Base-by-base conservation (phyloP, 2,888 invertebrate species). In the Molorchus minor region DNA sequence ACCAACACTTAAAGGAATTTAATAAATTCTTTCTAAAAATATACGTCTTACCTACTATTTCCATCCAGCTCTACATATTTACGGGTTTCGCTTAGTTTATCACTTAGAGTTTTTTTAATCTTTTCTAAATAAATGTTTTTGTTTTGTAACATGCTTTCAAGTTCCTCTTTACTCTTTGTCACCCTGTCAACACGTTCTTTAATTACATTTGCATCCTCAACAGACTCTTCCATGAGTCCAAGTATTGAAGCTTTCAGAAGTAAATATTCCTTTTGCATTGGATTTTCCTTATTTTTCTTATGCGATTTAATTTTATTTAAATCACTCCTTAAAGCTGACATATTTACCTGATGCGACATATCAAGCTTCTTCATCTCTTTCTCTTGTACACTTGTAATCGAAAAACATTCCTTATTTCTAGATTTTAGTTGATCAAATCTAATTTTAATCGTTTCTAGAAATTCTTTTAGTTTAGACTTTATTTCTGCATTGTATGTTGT, bases 401-500 rank as follows among this genome's bases (percentile, higher is more conserved):
- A 7, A 5, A 15, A 8, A n/a, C 16, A n/a, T 3, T 49, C 38
- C 2, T 35, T 15, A 10, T 33, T 38, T 12, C 25, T 13, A 10
- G 4, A 15, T n/a, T 29, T 21, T 10, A 38, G 10, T 3, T 49
- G 49, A 7, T 49, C 20, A 25, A 20, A 19, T 1, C 20, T n/a
- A 5, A 25, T 38, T 3, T 16, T n/a, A 13, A 49, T 38, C 5
- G 49, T 49, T 15, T 40, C 36, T 10, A 38, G 16, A 16, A 38
- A 49, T 16, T 12, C 35, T 20, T 38, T 17, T n/a, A 49, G 16
- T 25, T 25, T 36, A 3, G n/a, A 16, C 1, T 25, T 13, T 13
- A 49, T 49, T 25, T 49, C 49, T 3, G 25, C 38, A 25, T 49
- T 38, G n/a, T 49, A 49, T 2, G n/a, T 10, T 33, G 38, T 12